Evolutionary conservation across 2,113 vertebrate species (phyloP), one percentile per base, ranked within the genome.

Genomic region (Hippopotamus amphibius): DNA sequence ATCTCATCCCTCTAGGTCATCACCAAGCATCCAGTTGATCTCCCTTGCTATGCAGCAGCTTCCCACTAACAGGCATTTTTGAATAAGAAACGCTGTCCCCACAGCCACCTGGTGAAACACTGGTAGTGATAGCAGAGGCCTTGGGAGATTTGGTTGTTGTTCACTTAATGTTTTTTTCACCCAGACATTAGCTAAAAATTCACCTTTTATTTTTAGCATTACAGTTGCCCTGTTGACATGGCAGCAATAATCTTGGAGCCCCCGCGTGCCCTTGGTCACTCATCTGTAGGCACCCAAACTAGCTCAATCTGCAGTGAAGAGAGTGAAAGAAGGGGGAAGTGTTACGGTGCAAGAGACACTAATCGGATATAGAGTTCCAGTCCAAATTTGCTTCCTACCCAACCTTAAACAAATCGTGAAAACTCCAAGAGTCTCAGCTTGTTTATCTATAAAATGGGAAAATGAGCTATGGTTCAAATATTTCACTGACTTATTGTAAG

Each of bases 381-480:
- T 89, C 30, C 46, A 65, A 90, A 74, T 92, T n/a, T 79, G 63
- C 87, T 53, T 95, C 84, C 33, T n/a, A 48, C 28, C 46, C 93
- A 46, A 96, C 43, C 33, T 61, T 41, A 43, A 90, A n/a, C 30
- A 88, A 94, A 94, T 46, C 26, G 81, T 9, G 30, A 71, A 80
- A 95, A 96, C 30, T 76, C 68, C 41, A 86, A 84, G 63, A 92
- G n/a, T 33, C 19, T 82, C 68, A 55, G 43, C 57, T 83, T 68
- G 43, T 37, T 87, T 88, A 83, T 80, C 94, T 81, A 41, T 68
- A 80, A 74, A 94, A 93, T 93, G 80, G 74, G 57, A 83, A 41
- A 63, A 65, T 41, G 53, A 83, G 61, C 61, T 41, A 4, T 24
- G n/a, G 50, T 77, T 90, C 89, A 82, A 83, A 57, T 57, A 76